Conservation (phyloP, 2,888 invertebrate genomes). For the Microplitis manilae region DNA sequence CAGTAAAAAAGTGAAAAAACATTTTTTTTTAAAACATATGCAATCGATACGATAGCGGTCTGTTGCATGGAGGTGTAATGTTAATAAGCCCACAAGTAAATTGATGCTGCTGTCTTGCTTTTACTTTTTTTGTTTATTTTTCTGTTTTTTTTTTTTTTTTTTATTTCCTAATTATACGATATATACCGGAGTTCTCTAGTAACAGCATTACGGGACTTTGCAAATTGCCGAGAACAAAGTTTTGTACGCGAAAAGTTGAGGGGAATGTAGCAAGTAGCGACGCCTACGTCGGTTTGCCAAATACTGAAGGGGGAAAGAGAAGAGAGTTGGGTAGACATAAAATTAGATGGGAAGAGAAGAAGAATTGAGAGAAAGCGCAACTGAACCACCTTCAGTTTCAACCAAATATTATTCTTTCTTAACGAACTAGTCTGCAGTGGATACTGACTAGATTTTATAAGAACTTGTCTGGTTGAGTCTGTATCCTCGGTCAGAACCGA, state of each 20-base stretch:
- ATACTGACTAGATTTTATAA: conserved; percentile 40
- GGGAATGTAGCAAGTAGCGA: conserved; percentile 23
- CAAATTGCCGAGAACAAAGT: conserved; percentile 45
- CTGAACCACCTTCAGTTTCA: conserved; percentile 41
- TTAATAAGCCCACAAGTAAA: not conserved
- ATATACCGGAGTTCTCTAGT: conserved; percentile 33
- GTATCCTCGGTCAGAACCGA: not conserved
- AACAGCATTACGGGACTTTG: conserved; percentile 50
- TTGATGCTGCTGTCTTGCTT: conserved; percentile 10
- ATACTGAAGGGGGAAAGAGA: conserved; percentile 14
- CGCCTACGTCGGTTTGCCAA: conserved; percentile 31
- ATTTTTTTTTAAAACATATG: not conserved
- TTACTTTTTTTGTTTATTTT: conserved; percentile 4
- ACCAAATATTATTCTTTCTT: conserved; percentile 58
- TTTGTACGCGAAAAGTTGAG: conserved; percentile 37
- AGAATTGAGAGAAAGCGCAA: conserved; percentile 3
- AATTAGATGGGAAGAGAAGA: not conserved
- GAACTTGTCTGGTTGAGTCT: conserved; percentile 16
- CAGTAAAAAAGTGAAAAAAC: not conserved
- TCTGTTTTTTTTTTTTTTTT: conserved; percentile 2
- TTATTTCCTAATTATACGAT: conserved; percentile 23
- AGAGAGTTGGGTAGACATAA: not conserved
- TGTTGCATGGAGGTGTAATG: not conserved
- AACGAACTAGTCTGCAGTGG: conserved; percentile 53
- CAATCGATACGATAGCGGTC: not conserved